Base-by-base conservation (phyloP, 2,888 invertebrate genomes). In the Luffia ferchaultella region DNA sequence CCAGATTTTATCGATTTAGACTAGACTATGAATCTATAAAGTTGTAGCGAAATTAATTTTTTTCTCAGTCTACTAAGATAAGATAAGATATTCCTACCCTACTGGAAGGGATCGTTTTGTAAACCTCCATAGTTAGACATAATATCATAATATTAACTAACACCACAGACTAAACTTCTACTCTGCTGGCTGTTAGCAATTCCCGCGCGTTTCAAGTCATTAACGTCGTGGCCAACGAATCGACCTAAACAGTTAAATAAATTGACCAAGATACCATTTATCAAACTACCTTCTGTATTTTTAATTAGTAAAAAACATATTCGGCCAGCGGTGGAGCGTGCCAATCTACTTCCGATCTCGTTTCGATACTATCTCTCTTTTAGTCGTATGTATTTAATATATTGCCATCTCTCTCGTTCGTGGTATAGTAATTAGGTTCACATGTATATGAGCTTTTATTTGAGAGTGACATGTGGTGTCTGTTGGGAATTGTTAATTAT, bases 341-440 rank as follows among this genome's bases (percentile, higher is more conserved):
- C 65, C 74, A 78, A 82, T 82, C 82, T 64, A 72, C 68, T 80
- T 80, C 82, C 82, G 74, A 82, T 80, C 79, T 74, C 59, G 53
- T 58, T 47, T 51, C 54, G 53, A 51, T 50, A 54, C 57, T 52
- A 2, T 70, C 68, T 58, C 68, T 45, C 52, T 75, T 62, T 19
- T 59, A 55, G 62, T 56, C 41, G 20, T 20, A 7, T 18, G 40
- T n/a, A 49, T 47, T 9, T 5, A 1, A 40, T 20, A 17, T 65
- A 54, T 54, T 2, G 50, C 57, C 44, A 20, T 73, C 72, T 54
- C 62, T 53, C 45, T 75, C 64, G 51, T 16, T 48, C 59, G 54
- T 56, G 17, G 58, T 65, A 62, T 62, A 63, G 71, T 80, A 82
- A 80, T 82, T 82, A 82, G 76, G 70, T 75, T 75, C 75, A 76